Evolutionary conservation across 2,113 vertebrate species (phyloP).

Genomic region (Stomatorhinus ivindoensis): DNA sequence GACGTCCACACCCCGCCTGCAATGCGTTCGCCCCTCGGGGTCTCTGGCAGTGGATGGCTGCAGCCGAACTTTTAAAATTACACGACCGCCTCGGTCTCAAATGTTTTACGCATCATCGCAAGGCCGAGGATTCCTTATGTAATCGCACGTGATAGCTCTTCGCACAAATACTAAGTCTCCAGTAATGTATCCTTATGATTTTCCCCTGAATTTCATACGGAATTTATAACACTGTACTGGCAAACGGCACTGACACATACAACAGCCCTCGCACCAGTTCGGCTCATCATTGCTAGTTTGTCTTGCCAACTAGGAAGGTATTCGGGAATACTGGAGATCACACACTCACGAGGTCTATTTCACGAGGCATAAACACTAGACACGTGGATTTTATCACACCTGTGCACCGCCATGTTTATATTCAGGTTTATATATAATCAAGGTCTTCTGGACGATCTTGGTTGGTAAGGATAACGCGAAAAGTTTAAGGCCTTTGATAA

Average conservation of each 20-base stretch:
- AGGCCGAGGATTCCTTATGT: not conserved
- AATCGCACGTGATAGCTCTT: not conserved
- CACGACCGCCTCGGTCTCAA: not conserved
- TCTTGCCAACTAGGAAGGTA: not conserved
- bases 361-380: not conserved
- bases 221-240: not conserved
- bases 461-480: not conserved
- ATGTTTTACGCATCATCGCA: not conserved
- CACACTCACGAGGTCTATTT: not conserved
- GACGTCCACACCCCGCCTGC: conserved; percentile 13
- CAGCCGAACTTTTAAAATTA: not conserved
- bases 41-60: not conserved
- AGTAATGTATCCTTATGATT: not conserved
- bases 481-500: not conserved
- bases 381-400: not conserved
- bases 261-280: not conserved
- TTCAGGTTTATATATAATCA: not conserved
- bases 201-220: not conserved
- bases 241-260: not conserved
- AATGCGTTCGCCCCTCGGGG: conserved; percentile 26
- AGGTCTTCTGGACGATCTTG: not conserved
- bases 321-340: not conserved
- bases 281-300: not conserved
- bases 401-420: not conserved
- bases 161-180: not conserved